Base-by-base conservation (phyloP, 2,797 vertebrate genomes). In the Distichodus sexfasciatus region DNA sequence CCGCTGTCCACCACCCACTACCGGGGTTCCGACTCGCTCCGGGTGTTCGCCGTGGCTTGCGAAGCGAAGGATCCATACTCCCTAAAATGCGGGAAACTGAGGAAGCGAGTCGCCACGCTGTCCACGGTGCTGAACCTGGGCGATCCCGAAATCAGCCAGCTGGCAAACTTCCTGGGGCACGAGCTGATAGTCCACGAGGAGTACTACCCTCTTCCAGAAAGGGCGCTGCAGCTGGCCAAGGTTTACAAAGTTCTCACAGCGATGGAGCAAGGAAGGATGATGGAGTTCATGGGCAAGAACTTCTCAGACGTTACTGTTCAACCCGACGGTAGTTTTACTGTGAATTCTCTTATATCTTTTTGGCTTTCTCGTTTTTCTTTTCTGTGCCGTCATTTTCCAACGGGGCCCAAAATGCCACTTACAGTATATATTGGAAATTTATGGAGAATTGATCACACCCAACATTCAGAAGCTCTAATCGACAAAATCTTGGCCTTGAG, bases 151-250 rank as follows among this genome's bases (percentile, higher is more conserved):
- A 65, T 80, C 57, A 53, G 77, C 15, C 72, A 77, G 29, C 40
- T 75, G 14, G 75, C 72, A 6, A 65, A 68, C n/a, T 75, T 77
- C 47, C 64, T 75, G 29, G 72, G 72, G 19, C 66, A 76, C 17
- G 35, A 74, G 24, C 60, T 76, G 23, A 64, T 58, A 51, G 66
- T 79, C 0, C 35, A 74, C 38, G 5, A 35, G n/a, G 71, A 79
- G 15, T 80, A 69, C 41, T 75, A 43, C 43, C 46, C 24, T 14
- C 36, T 73, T 17, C 61, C 72, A n/a, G 62, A 81, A 55, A 63
- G 66, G 23, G 78, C 76, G 33, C 50, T 78, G 33, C 79, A 74
- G 64, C 67, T 78, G 1, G 76, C 71, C n/a, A 77, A 75, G 24
- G 71, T 79, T 19, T 51, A 11, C 9, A n/a, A 46, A 35, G 8